Percentiles rank a stretch among this genome's conserved stretches.
Evolutionary conservation across 2,888 invertebrate species (phyloP).

Genomic region (Cybosia mesomella): DNA sequence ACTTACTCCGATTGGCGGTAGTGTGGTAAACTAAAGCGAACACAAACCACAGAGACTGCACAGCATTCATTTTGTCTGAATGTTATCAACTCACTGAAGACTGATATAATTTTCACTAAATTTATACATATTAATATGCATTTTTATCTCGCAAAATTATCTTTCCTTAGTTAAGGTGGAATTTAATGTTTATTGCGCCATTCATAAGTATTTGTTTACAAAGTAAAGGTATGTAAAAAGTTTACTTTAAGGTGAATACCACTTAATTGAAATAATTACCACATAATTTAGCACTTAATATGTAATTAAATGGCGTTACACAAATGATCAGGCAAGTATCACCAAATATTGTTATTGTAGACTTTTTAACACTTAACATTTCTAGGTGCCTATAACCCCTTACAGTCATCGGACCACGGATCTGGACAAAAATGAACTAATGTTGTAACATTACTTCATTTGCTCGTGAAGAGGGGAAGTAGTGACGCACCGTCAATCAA

Average conservation of each 20-base stretch:
- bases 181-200: neutral
- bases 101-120: neutral
- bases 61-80: slow-evolving; percentile 1
- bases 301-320: no score
- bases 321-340: no score
- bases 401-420: no score
- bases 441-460: no score
- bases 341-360: no score
- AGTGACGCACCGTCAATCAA: no score
- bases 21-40: neutral
- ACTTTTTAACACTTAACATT: no score
- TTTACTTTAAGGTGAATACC: neutral
- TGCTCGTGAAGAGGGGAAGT: no score
- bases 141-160: neutral
- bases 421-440: no score
- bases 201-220: no score
- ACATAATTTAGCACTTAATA: neutral
- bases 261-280: neutral
- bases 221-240: neutral
- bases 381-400: no score
- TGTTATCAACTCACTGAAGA: neutral
- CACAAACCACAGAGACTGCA: neutral
- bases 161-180: neutral
- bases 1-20: neutral
- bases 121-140: neutral